Evolutionary conservation across 2,113 vertebrate species (phyloP).

Genomic region (Cochlearius cochlearius): DNA sequence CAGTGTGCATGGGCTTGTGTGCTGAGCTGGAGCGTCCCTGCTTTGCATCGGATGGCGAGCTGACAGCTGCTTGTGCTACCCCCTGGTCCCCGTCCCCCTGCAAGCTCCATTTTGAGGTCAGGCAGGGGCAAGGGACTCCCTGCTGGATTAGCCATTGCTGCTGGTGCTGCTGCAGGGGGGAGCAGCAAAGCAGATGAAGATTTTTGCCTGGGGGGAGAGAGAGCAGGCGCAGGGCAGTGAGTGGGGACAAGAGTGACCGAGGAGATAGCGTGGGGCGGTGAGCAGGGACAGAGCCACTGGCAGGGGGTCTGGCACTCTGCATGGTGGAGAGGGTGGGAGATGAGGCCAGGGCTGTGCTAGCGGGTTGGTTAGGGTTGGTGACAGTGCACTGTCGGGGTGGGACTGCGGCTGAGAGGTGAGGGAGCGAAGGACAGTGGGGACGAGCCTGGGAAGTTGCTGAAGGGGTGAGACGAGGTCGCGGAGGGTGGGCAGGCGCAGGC

Average conservation of each 20-base stretch:
- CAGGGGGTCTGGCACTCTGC: neutral
- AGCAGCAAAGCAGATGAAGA: neutral
- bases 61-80: neutral
- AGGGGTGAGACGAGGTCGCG: neutral
- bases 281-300: neutral
- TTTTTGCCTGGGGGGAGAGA: neutral
- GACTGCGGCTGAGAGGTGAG: neutral
- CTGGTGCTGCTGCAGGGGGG: neutral
- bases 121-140: neutral
- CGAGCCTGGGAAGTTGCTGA: neutral
- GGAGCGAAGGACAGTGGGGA: too few species aligned
- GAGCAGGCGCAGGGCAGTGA: neutral
- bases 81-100: accelerated
- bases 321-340: neutral
- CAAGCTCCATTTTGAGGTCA: neutral
- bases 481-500: neutral
- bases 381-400: accelerated
- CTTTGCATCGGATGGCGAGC: neutral
- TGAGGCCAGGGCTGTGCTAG: neutral
- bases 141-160: neutral
- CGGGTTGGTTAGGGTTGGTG: neutral
- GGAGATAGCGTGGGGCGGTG: accelerated
- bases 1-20: neutral
- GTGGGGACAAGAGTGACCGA: accelerated
- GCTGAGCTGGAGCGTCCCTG: neutral